phyloP scores from a whole-genome alignment of 2,113 vertebrate genomes.

The Callithrix jacchus region DNA sequence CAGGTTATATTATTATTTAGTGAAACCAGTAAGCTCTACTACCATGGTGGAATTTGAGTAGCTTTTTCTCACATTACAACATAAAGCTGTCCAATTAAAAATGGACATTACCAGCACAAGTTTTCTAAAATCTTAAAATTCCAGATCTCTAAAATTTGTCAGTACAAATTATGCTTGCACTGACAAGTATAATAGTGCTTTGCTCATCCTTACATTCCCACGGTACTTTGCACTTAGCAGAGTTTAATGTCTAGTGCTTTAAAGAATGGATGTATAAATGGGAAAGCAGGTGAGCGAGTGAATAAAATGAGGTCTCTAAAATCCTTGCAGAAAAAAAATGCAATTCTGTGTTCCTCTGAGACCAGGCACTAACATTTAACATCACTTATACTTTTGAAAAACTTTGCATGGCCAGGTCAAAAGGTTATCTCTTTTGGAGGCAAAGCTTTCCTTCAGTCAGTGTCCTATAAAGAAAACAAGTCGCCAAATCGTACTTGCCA shows the following conservation, averaged over 20 bases:
- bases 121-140: conserved; percentile 26
- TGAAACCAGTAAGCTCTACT: neutral
- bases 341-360: neutral
- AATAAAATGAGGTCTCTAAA: conserved; percentile 23
- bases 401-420: neutral
- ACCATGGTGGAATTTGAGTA: neutral
- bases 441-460: neutral
- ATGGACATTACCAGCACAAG: neutral
- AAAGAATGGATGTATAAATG: neutral
- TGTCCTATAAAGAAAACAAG: neutral
- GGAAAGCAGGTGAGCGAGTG: neutral
- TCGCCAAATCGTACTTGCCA: neutral
- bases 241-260: neutral
- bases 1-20: neutral
- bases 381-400: neutral
- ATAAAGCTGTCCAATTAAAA: neutral
- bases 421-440: neutral
- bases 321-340: neutral
- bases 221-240: neutral
- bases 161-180: neutral
- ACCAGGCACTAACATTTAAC: neutral
- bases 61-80: neutral
- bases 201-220: neutral
- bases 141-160: neutral
- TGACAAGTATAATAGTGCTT: neutral